A percentile compares a stretch with the other conserved stretches of the same genome.
These are phyloP conservation scores for Anastrepha obliqua DNA, from an alignment of 1,140 invertebrate species.

Conservation along the genomic window DNA sequence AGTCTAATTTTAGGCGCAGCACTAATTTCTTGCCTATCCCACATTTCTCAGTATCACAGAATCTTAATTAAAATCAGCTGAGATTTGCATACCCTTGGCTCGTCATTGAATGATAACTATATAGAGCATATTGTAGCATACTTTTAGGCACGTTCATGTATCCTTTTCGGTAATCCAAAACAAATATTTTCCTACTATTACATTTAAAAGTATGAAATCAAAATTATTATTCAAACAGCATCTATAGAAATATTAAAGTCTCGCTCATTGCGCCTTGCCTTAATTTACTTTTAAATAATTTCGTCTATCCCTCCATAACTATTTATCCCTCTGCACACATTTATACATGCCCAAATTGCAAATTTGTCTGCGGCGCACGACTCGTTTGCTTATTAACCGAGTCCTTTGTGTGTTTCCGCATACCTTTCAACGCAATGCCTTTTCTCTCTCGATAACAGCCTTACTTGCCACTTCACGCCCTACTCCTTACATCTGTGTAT, in stretches of 20 bases:
- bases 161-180: no score
- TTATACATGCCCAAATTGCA: constrained; percentile 40
- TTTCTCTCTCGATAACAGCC: not conserved
- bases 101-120: no score
- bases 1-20: not conserved
- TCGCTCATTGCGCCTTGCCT: not conserved
- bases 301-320: not conserved
- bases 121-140: no score
- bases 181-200: no score
- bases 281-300: not conserved
- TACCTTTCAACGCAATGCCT: constrained; percentile 5
- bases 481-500: not conserved
- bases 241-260: no score
- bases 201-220: no score
- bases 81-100: no score
- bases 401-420: constrained; percentile 48
- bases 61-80: no score
- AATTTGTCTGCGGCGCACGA: constrained; percentile 47
- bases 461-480: not conserved
- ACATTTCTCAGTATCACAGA: no score
- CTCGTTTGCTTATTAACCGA: constrained; percentile 48
- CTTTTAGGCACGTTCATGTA: no score
- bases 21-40: no score
- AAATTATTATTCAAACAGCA: no score
- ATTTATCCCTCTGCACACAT: constrained; percentile 13